Evolutionary conservation across 2,888 invertebrate species (phyloP), one percentile per base, ranked within the genome.

Genomic region (Oscheius onirici): DNA sequence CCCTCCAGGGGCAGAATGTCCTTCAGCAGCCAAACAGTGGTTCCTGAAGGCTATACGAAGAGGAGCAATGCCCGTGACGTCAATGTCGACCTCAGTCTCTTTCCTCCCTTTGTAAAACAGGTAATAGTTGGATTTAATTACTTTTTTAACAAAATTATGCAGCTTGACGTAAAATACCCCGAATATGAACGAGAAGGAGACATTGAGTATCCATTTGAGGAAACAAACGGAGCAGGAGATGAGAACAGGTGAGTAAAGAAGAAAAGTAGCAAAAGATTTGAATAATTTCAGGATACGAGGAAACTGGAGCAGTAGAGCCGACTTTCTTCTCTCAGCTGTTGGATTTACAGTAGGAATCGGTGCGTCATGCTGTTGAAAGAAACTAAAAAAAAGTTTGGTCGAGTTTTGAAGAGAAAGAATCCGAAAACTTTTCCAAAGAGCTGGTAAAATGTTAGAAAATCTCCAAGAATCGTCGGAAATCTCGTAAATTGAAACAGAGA

Each of bases 281-380:
- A 43, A 44, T 41, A 34, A 46, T 66, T 54, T 15, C 49, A 58
- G 55, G 40, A 74, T 65, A 52, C 17, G 68, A 75, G 90, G 89
- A 24, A 89, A 89, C 81, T 90, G 90, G 90, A 87, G 88, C 73
- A 90, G 89, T 68, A 88, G 88, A 76, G 82, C 91, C 41, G 91
- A 91, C 82, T 78, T 91, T 81, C 88, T 91, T 22, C 87, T 91
- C 0, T 91, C 91, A 2, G 91, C 91, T 60, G 89, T 92, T 24
- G 91, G 91, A 44, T 90, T 85, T 69, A 80, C 84, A 3, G 83
- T 87, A 34, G 86, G 86, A 26, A 74, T 86, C 34, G 86, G 81
- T 80, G 17, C 57, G 75, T 55, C 34, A 49, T 34, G 3, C 17
- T 17, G 17, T 17, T 8, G n/a, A n/a, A n/a, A n/a, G n/a, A n/a